Conservation (phyloP, 2,797 vertebrate species). For the Eurystomus glaucurus region DNA sequence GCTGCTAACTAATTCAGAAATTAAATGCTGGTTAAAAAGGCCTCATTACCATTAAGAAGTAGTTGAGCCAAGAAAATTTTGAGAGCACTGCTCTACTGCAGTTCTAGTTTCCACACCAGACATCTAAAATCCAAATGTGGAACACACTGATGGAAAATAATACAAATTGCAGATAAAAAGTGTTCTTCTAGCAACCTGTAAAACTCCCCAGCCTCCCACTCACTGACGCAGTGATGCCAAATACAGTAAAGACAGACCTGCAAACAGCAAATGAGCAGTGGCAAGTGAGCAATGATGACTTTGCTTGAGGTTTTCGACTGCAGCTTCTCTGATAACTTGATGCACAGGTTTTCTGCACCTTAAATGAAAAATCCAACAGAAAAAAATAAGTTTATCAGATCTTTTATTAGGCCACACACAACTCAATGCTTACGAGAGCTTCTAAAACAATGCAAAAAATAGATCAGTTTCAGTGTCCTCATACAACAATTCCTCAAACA, state of each 20-base stretch:
- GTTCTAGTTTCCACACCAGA: background rate
- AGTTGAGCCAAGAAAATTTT: background rate
- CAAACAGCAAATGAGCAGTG: conserved; percentile 95
- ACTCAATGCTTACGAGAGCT: background rate
- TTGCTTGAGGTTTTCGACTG: conserved; percentile 99
- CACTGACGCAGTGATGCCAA: background rate
- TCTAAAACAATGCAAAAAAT: background rate
- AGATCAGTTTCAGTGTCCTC: background rate
- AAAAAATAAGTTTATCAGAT: background rate
- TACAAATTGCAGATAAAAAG: background rate
- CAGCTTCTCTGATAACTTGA: conserved; percentile 96
- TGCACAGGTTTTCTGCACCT: conserved; percentile 98
- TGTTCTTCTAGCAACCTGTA: background rate
- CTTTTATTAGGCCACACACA: background rate
- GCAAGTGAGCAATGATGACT: conserved; percentile 97
- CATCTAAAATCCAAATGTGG: background rate
- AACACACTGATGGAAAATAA: background rate
- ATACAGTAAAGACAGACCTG: conserved; percentile 86
- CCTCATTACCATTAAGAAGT: background rate
- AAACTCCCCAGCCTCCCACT: background rate
- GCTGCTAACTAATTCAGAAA: background rate
- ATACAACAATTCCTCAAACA: background rate
- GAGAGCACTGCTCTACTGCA: background rate
- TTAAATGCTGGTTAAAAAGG: background rate
- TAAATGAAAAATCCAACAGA: conserved; percentile 25